Evolutionary conservation across 2,888 invertebrate genomes (phyloP), one percentile per base, ranked within the genome.

Genomic region (Corythucha ciliata): DNA sequence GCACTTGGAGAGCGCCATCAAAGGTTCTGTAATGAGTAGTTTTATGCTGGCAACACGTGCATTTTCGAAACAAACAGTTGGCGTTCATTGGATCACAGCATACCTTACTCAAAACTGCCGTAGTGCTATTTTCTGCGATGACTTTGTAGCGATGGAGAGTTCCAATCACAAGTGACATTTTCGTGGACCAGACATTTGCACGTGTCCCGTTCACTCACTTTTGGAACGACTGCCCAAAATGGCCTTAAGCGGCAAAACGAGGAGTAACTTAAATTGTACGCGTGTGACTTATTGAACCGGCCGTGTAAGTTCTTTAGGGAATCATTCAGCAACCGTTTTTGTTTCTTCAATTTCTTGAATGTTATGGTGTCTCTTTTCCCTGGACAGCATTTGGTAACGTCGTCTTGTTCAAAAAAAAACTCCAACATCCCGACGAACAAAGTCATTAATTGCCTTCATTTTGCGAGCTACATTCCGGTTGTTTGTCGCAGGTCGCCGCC

Each of bases 141-240:
- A n/a, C n/a, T n/a, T n/a, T n/a, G n/a, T n/a, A n/a, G n/a, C n/a
- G n/a, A n/a, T n/a, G n/a, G n/a, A n/a, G n/a, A n/a, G n/a, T n/a
- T n/a, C n/a, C n/a, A n/a, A n/a, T n/a, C n/a, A n/a, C n/a, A n/a
- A n/a, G n/a, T n/a, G n/a, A n/a, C n/a, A 34, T 34, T 34, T 34
- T 34, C 34, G 34, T 34, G 34, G 34, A 16, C 16, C 14, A 18
- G 14, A 18, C 34, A 34, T 18, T 14, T 34, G 36, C 36, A 36
- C 21, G 36, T 36, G 36, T 36, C 36, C 36, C 36, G 18, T 20
- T 36, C 36, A 36, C 6, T 36, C 36, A 36, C 36, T 36, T 36
- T 36, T 36, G 36, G 36, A 36, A 36, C 16, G 33, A 33, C 14
- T 14, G 16, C 33, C 33, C 33, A 33, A 33, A 33, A 33, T 14